A percentile compares a stretch with the other conserved stretches of the same genome.
Evolutionary conservation across 2,888 invertebrate species (phyloP).

Genomic region (Agrypnus murinus): DNA sequence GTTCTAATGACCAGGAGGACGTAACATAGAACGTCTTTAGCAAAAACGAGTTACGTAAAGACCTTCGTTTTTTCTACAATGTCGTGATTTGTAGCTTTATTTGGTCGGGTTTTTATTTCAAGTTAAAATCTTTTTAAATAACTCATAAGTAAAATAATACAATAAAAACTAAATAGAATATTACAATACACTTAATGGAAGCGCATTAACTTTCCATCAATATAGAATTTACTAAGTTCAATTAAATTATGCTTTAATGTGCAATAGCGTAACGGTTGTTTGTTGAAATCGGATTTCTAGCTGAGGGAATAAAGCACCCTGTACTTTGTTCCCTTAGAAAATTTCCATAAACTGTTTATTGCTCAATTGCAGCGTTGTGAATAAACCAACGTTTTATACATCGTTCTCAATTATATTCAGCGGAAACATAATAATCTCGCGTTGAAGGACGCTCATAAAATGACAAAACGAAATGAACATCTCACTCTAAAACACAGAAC

Average conservation of each 20-base stretch:
- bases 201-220: too few relatives aligned
- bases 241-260: neutral
- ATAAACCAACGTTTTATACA: conserved; percentile 33
- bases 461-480: conserved; percentile 23
- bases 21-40: conserved; percentile 20
- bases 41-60: too few relatives aligned
- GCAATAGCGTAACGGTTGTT: conserved; percentile 29
- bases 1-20: conserved; percentile 33
- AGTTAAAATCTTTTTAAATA: too few relatives aligned
- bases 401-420: conserved; percentile 37
- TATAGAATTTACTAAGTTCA: neutral
- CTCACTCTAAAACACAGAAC: neutral
- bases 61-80: too few relatives aligned
- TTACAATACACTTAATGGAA: too few relatives aligned
- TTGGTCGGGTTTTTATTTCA: too few relatives aligned
- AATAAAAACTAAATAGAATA: too few relatives aligned
- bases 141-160: too few relatives aligned
- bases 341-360: conserved; percentile 64
- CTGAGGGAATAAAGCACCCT: conserved; percentile 38
- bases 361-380: conserved; percentile 57
- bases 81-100: too few relatives aligned
- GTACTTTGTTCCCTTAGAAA: conserved; percentile 39
- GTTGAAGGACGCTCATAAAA: conserved; percentile 15
- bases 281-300: conserved; percentile 37
- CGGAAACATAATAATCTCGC: conserved; percentile 25